Conservation (phyloP, 1,140 invertebrate genomes). For the Gryon sp. region DNA sequence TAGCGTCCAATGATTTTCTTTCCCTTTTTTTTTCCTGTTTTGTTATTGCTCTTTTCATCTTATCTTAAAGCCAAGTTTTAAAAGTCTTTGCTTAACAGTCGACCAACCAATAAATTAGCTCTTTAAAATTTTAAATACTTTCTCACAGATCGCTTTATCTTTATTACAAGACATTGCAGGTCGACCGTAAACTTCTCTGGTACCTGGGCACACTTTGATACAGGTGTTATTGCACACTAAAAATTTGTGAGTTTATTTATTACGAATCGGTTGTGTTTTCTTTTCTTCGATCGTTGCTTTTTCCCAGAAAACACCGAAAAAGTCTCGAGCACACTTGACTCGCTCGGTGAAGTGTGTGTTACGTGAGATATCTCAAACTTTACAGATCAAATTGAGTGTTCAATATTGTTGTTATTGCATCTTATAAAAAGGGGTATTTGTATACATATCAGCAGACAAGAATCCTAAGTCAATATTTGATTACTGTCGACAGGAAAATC, state of each 20-base stretch:
- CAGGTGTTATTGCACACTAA: slow-evolving; percentile 44
- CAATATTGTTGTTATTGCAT: slow-evolving; percentile 41
- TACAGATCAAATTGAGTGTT: slow-evolving; percentile 49
- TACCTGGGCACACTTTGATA: slow-evolving; percentile 39
- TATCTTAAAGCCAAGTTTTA: slow-evolving; percentile 23
- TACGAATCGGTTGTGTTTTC: slow-evolving; percentile 16
- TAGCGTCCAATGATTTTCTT: too few relatives aligned
- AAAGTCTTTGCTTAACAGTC: slow-evolving; percentile 34
- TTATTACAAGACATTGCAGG: slow-evolving; percentile 23
- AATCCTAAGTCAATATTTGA: slow-evolving; percentile 57
- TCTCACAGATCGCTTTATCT: slow-evolving; percentile 31
- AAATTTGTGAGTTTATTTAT: slow-evolving; percentile 47
- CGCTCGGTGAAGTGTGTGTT: slow-evolving; percentile 44
- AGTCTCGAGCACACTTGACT: slow-evolving; percentile 39
- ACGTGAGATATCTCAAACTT: slow-evolving; percentile 35
- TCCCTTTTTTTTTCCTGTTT: slow-evolving; percentile 3
- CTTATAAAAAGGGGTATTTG: slow-evolving; percentile 29
- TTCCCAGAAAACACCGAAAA: slow-evolving; percentile 34
- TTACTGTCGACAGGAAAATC: slow-evolving; percentile 47
- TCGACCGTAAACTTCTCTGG: slow-evolving; percentile 17
- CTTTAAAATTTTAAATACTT: slow-evolving; percentile 48
- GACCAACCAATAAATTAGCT: slow-evolving; percentile 37
- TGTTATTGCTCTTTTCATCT: too few relatives aligned
- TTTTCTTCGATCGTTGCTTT: slow-evolving; percentile 13
- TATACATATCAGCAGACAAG: slow-evolving; percentile 28